These are phyloP conservation scores for Picus viridis DNA, from an alignment of 2,797 vertebrate genomes.

Conservation along the genomic window DNA sequence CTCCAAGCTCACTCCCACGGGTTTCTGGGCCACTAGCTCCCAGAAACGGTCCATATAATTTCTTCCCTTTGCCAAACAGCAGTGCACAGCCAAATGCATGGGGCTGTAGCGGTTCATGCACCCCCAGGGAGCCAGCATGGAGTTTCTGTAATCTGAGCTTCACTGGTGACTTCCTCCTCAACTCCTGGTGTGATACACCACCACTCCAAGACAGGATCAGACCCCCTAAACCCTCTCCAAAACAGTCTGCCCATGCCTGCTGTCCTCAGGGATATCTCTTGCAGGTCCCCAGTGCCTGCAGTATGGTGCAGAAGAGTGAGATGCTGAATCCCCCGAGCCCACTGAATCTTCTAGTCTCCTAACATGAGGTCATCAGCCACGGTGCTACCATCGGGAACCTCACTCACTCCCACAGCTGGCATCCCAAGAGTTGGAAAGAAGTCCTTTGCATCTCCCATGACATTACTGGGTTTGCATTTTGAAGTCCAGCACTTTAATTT, in stretches of 20 bases:
- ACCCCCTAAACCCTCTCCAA: neutral
- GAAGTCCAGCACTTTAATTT: neutral
- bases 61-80: neutral
- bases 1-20: neutral
- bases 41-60: fast-evolving
- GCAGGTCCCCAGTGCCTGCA: neutral
- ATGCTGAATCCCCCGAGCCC: neutral
- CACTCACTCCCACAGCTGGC: neutral
- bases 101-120: neutral
- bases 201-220: neutral
- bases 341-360: neutral
- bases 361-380: fast-evolving
- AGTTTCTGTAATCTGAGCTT: neutral
- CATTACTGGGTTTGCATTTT: neutral
- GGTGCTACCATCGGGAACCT: neutral
- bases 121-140: fast-evolving
- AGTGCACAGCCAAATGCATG: fast-evolving
- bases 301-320: fast-evolving
- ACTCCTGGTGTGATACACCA: neutral
- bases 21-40: neutral
- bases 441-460: neutral
- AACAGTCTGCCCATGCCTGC: neutral
- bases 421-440: neutral
- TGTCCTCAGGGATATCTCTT: neutral
- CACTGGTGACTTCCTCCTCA: neutral